Evolutionary conservation across 2,113 vertebrate genomes (phyloP).

Genomic region (Sinocyclocheilus rhinocerous): DNA sequence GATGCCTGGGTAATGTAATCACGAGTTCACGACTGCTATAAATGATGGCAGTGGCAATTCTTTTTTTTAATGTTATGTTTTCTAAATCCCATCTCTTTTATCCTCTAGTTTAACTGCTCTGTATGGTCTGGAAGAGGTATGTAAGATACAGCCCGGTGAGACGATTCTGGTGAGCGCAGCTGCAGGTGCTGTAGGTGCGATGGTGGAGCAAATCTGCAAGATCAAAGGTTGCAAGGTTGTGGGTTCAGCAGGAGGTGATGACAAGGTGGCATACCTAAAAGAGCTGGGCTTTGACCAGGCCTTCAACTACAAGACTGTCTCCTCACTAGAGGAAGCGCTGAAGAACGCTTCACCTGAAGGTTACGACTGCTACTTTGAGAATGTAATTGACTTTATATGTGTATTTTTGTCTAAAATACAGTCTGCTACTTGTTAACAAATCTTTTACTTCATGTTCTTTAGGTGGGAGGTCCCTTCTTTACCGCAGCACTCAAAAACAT

Average conservation of each 20-base stretch:
- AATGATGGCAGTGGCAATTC: not conserved
- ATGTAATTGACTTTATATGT: conserved; percentile 67
- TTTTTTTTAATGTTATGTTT: not conserved
- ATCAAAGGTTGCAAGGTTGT: conserved; percentile 81
- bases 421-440: not conserved
- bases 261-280: conserved; percentile 80
- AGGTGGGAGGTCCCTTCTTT: conserved; percentile 88
- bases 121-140: conserved; percentile 81
- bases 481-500: conserved; percentile 80
- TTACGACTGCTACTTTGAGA: conserved; percentile 86
- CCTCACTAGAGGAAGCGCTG: conserved; percentile 78
- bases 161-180: conserved; percentile 80
- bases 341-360: conserved; percentile 78
- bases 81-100: not conserved
- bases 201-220: conserved; percentile 82
- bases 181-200: conserved; percentile 80
- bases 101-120: conserved; percentile 70
- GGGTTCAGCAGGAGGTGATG: conserved; percentile 79
- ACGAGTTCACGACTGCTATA: not conserved
- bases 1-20: conserved; percentile 83
- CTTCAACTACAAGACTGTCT: conserved; percentile 83
- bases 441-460: not conserved
- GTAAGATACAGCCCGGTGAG: conserved; percentile 77
- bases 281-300: conserved; percentile 80
- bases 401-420: not conserved